phyloP scores from a whole-genome alignment of 2,888 invertebrate genomes.

The Diabrotica balteata region DNA sequence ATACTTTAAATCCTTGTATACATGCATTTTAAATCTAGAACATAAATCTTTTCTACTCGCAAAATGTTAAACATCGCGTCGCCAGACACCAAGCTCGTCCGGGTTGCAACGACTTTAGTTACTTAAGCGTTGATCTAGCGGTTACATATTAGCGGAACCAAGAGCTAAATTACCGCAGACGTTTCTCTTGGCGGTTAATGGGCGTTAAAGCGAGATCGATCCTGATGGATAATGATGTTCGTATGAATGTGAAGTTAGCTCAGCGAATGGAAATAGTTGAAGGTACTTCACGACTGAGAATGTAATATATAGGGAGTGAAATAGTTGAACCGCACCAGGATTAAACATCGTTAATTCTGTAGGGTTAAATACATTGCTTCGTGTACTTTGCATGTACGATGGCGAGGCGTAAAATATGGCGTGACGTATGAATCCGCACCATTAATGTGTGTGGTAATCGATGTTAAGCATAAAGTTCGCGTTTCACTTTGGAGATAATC shows the following conservation, averaged over 20 bases:
- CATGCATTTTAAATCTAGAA: no score
- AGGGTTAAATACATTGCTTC: neutral
- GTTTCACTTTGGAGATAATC: no score
- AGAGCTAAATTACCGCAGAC: slow-evolving; percentile 32
- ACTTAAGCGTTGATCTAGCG: slow-evolving; percentile 24
- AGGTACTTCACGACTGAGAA: slow-evolving; percentile 1
- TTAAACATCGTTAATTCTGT: slow-evolving; percentile 11
- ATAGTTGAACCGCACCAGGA: slow-evolving; percentile 5
- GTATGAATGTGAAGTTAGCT: slow-evolving; percentile 28
- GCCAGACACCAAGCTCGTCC: neutral
- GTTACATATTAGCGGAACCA: slow-evolving; percentile 33
- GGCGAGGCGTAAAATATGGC: no score
- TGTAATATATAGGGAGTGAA: slow-evolving; percentile 14
- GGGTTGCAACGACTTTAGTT: slow-evolving; percentile 20
- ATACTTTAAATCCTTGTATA: no score
- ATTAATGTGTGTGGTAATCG: no score
- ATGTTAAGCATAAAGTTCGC: no score
- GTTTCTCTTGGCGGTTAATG: slow-evolving; percentile 27
- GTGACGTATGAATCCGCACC: no score
- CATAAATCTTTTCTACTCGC: no score
- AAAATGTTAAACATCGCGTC: slow-evolving; percentile 15
- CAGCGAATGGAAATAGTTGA: slow-evolving; percentile 21
- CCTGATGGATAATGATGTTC: slow-evolving; percentile 29
- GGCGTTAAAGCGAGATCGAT: slow-evolving; percentile 32
- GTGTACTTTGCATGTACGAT: neutral